Conservation (phyloP, 2,113 vertebrate species). For the Eublepharis macularius region DNA sequence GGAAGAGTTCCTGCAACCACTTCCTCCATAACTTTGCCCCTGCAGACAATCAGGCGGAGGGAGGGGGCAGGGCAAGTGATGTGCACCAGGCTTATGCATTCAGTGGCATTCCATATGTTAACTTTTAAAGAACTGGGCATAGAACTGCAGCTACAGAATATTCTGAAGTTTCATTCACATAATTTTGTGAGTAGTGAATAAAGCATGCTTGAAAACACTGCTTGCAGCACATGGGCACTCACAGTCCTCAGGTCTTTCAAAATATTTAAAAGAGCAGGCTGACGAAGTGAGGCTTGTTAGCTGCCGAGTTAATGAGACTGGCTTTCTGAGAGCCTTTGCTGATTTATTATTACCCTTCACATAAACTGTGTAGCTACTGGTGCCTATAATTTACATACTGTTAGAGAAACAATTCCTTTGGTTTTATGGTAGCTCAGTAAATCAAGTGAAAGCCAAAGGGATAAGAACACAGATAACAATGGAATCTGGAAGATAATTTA, state of each 20-base stretch:
- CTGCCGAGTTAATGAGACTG: slow-evolving; percentile 6
- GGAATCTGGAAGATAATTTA: slow-evolving; percentile 59
- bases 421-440: slow-evolving; percentile 37
- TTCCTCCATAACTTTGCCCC: too few relatives aligned
- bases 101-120: background rate
- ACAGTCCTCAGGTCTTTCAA: background rate
- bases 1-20: too few relatives aligned
- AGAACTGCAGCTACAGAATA: background rate
- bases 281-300: background rate
- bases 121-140: background rate
- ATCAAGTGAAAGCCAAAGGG: background rate
- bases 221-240: background rate
- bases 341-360: slow-evolving; percentile 2
- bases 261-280: slow-evolving; percentile 16
- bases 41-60: too few relatives aligned
- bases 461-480: slow-evolving; percentile 26
- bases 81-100: background rate
- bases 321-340: background rate
- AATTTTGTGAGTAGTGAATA: background rate
- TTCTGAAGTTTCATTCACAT: background rate
- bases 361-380: background rate
- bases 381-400: background rate
- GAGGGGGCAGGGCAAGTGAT: too few relatives aligned
- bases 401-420: slow-evolving; percentile 35
- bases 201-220: background rate